Conservation (phyloP, 1,140 invertebrate genomes). For the Drosophila nannoptera region DNA sequence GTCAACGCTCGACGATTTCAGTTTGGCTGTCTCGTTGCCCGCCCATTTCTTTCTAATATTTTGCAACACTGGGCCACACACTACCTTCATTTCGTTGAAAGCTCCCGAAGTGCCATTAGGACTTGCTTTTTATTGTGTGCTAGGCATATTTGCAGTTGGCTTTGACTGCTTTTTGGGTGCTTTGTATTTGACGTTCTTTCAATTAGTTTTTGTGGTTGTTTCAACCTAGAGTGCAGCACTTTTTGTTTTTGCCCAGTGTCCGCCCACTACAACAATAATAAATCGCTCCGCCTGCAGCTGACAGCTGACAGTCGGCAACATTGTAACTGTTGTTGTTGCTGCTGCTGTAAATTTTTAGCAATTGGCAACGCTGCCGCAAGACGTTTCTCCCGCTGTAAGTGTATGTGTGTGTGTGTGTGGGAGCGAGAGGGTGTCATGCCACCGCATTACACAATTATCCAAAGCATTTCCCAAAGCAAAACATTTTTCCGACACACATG, state of each 20-base stretch:
- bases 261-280: slow-evolving; percentile 50
- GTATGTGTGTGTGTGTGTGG: slow-evolving; percentile 4
- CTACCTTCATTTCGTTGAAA: too few relatives aligned
- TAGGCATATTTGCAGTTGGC: neutral
- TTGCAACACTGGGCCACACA: too few relatives aligned
- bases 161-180: neutral
- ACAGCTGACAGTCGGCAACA: slow-evolving; percentile 49
- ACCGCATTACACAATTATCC: slow-evolving; percentile 62
- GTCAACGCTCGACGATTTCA: too few relatives aligned
- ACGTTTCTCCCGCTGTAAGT: slow-evolving; percentile 9
- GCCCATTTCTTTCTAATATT: too few relatives aligned
- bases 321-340: slow-evolving; percentile 11
- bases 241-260: neutral
- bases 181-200: slow-evolving; percentile 21
- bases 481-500: slow-evolving; percentile 48
- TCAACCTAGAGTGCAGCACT: too few relatives aligned
- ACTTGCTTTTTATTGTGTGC: neutral
- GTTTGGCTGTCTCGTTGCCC: too few relatives aligned
- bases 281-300: slow-evolving; percentile 41
- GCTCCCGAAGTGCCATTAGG: neutral
- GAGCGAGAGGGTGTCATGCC: neutral
- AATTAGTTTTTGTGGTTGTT: slow-evolving; percentile 24
- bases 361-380: slow-evolving; percentile 29
- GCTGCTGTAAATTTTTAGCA: slow-evolving; percentile 20
- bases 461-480: slow-evolving; percentile 43